Percentiles rank a stretch among this genome's conserved stretches.
These are phyloP conservation scores for Melinopterus prodromus DNA, from an alignment of 2,888 invertebrate species.

Conservation along the genomic window DNA sequence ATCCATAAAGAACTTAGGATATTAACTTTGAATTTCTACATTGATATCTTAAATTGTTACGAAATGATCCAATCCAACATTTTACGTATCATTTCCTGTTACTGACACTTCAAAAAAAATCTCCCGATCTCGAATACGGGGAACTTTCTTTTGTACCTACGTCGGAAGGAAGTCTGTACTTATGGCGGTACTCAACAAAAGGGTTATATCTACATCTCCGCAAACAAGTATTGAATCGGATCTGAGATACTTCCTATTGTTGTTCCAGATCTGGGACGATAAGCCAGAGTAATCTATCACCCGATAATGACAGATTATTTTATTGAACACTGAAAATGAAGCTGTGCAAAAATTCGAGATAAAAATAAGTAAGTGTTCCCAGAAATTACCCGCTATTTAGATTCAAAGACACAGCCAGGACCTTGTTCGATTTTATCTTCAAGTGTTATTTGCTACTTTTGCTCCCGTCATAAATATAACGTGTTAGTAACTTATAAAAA, in stretches of 20 bases:
- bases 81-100: too few species aligned
- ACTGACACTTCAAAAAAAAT: too few species aligned
- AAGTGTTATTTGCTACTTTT: background rate
- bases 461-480: background rate
- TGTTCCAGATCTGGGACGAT: background rate
- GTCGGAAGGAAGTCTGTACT: background rate
- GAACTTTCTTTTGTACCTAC: too few species aligned
- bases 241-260: background rate
- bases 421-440: background rate
- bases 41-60: too few species aligned
- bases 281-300: background rate
- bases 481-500: background rate
- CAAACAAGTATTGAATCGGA: background rate
- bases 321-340: background rate
- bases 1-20: too few species aligned
- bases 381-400: background rate
- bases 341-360: slow-evolving; percentile 4
- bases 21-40: too few species aligned
- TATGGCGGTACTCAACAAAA: background rate
- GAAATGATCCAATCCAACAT: too few species aligned
- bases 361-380: background rate
- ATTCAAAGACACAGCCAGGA: background rate
- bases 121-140: too few species aligned
- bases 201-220: background rate
- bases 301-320: background rate